A percentile compares a stretch with the other conserved stretches of the same genome.
These are phyloP conservation scores for Meriones psammophilus DNA, from an alignment of 2,797 vertebrate species.

Conservation along the genomic window DNA sequence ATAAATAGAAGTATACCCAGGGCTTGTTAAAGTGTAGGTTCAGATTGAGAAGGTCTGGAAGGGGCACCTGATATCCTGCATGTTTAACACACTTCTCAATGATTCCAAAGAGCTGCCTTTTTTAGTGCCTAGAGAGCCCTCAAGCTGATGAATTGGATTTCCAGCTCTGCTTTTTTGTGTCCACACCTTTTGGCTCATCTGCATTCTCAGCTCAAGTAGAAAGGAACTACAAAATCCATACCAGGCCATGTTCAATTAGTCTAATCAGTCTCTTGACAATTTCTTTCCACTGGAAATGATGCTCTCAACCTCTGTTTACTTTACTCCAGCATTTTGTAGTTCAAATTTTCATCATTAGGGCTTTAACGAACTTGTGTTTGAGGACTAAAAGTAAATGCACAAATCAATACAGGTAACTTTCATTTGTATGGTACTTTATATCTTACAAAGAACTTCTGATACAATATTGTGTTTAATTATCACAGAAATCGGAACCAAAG, in stretches of 20 bases:
- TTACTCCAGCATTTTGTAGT: slow-evolving; percentile 59
- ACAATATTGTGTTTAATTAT: slow-evolving; percentile 48
- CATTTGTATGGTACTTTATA: slow-evolving; percentile 48
- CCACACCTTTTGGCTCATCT: slow-evolving; percentile 61
- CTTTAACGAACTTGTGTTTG: slow-evolving; percentile 68
- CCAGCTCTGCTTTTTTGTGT: slow-evolving; percentile 36
- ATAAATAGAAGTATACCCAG: neutral
- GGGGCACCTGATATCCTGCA: neutral
- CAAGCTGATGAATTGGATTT: slow-evolving; percentile 69
- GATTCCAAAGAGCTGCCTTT: neutral
- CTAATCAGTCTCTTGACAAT: slow-evolving; percentile 60
- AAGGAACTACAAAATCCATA: slow-evolving; percentile 76
- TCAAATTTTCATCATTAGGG: slow-evolving; percentile 71
- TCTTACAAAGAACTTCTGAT: slow-evolving; percentile 33
- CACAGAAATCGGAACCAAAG: neutral
- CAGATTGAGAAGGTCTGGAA: neutral
- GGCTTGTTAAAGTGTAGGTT: neutral
- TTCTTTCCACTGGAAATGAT: slow-evolving; percentile 68
- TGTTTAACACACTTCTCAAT: slow-evolving; percentile 45
- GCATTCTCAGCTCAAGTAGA: slow-evolving; percentile 60
- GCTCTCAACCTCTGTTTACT: slow-evolving; percentile 68
- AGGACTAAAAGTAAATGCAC: slow-evolving; percentile 70
- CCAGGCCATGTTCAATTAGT: slow-evolving; percentile 73
- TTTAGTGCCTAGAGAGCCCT: slow-evolving; percentile 35
- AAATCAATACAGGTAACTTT: slow-evolving; percentile 72